Percentiles rank a stretch among this genome's conserved stretches.
phyloP scores from a whole-genome alignment of 2,888 invertebrate species.

The Synanthedon tipuliformis region DNA sequence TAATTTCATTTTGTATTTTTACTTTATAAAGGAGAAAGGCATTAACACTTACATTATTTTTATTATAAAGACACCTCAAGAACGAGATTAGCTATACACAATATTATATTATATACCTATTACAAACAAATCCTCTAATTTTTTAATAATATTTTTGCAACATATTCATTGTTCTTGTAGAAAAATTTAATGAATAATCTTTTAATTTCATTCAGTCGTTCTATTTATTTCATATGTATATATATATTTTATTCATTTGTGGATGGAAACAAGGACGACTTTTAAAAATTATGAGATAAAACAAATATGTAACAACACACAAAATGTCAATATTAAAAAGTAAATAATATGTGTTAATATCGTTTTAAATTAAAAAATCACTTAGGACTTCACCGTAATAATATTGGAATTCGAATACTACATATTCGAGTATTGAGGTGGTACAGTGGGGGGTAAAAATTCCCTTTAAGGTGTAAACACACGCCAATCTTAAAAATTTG shows the following conservation, averaged over 20 bases:
- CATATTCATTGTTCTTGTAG: neutral
- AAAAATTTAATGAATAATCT: neutral
- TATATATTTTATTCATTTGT: neutral
- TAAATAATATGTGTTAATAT: neutral
- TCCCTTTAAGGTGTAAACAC: too few species aligned
- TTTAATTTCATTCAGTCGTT: neutral
- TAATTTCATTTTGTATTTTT: neutral
- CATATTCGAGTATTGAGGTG: neutral
- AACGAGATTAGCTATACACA: conserved; percentile 25
- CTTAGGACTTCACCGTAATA: too few species aligned
- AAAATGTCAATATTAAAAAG: neutral
- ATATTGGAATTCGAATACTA: neutral
- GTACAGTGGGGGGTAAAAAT: too few species aligned
- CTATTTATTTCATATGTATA: neutral
- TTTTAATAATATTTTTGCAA: neutral
- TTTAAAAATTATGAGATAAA: neutral
- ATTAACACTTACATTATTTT: conserved; percentile 1
- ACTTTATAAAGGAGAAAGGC: conserved; percentile 1
- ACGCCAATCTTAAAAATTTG: too few species aligned
- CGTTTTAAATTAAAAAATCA: neutral
- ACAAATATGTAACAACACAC: neutral
- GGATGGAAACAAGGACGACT: neutral
- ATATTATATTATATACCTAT: conserved; percentile 12
- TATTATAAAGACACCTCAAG: conserved; percentile 21
- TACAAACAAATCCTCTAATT: conserved; percentile 17